Evolutionary conservation across 2,797 vertebrate genomes (phyloP).

Genomic region (Leptatherina wallacei): DNA sequence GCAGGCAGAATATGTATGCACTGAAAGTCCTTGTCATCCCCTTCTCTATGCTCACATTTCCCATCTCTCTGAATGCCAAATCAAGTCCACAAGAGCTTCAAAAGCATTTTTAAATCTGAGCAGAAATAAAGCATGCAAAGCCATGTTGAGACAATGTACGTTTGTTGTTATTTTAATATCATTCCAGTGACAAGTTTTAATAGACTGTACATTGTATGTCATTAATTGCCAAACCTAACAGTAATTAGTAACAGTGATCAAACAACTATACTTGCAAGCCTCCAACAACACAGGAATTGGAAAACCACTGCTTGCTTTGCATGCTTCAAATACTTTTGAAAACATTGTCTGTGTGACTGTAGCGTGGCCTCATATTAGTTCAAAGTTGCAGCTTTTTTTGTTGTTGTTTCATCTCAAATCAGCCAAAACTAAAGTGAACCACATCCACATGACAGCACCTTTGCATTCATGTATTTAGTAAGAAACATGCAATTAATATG

Average conservation of each 20-base stretch:
- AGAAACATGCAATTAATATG: neutral
- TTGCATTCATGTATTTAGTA: neutral
- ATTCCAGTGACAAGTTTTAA: neutral
- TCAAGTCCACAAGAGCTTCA: neutral
- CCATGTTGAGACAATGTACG: neutral
- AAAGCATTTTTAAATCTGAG: neutral
- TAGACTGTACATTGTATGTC: neutral
- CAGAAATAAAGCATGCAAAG: neutral
- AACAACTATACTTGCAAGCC: neutral
- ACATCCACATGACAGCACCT: neutral
- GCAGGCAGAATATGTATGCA: neutral
- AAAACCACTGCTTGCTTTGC: constrained; percentile 1
- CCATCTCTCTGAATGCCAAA: neutral
- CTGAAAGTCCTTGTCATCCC: neutral
- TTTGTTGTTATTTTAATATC: neutral
- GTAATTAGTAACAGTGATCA: neutral
- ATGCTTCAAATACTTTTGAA: constrained; percentile 28
- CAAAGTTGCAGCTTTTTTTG: constrained; percentile 4
- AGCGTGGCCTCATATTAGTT: neutral
- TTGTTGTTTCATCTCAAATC: neutral
- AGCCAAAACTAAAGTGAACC: neutral
- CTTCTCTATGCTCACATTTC: neutral
- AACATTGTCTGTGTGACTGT: constrained; percentile 1
- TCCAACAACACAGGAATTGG: neutral
- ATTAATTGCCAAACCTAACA: neutral